A percentile compares a stretch with the other conserved stretches of the same genome.
These are phyloP conservation scores for Mormyrops boulengeri DNA, from an alignment of 2,797 vertebrate species.

Conservation along the genomic window DNA sequence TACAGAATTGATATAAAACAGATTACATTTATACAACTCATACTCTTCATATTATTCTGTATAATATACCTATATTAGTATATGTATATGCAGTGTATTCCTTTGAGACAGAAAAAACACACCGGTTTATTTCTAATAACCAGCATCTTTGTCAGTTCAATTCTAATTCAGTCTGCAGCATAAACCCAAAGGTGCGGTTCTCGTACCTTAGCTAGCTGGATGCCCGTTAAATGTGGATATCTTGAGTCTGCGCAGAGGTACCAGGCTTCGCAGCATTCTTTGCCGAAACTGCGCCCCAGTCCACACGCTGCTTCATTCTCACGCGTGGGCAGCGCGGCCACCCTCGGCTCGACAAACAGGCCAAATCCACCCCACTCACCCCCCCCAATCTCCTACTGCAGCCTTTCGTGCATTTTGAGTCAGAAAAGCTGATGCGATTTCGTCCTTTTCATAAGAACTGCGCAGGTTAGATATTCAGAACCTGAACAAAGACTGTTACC, in stretches of 20 bases:
- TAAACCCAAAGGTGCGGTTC: not conserved
- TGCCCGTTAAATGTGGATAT: not conserved
- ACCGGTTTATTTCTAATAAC: not conserved
- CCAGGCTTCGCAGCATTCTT: slow-evolving; percentile 45
- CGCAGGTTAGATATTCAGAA: not conserved
- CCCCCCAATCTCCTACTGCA: not conserved
- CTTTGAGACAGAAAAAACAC: not conserved
- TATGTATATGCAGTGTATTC: not conserved
- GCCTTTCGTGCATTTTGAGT: not conserved
- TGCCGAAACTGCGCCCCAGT: not conserved
- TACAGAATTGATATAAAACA: not conserved
- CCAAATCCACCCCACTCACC: not conserved
- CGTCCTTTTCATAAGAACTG: not conserved
- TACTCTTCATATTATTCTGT: not conserved
- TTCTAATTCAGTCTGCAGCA: not conserved
- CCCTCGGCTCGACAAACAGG: not conserved
- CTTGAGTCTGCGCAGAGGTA: slow-evolving; percentile 21
- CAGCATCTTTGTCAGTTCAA: not conserved
- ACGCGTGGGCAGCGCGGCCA: not conserved
- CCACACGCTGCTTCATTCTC: not conserved
- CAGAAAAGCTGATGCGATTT: not conserved
- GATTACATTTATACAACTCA: not conserved
- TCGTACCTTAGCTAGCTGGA: not conserved
- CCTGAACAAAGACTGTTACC: not conserved
- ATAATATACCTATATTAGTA: not conserved